Evolutionary conservation across 2,113 vertebrate species (phyloP), one percentile per base, ranked within the genome.

Genomic region (Manacus vitellinus): DNA sequence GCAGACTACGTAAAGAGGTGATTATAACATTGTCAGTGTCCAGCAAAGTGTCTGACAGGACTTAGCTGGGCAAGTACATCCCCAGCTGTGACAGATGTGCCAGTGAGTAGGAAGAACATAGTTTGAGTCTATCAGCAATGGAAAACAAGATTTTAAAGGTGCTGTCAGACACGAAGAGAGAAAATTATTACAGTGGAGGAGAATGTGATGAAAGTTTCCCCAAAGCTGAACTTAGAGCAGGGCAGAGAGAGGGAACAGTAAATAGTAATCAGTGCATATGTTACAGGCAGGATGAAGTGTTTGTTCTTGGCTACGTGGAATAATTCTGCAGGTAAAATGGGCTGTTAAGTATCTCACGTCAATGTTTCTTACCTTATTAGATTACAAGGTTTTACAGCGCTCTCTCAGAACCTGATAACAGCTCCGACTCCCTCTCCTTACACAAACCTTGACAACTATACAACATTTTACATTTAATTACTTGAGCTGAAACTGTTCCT

Each of bases 391-490:
- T 94, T 92, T 51, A 41, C 85, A 71, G 58, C 16, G 3, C 15
- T 71, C 63, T 76, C 80, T 71, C 68, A 91, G 86, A 96, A 79
- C 76, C 73, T 46, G 41, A 21, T 51, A 95, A 43, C 55, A 62
- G 66, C 18, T 79, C 76, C 21, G 52, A 81, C 72, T 65, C 47
- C 75, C n/a, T 89, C 89, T 96, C 68, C 66, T 94, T 88, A 89
- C 49, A 88, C 80, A 94, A 96, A 92, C 94, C 94, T 91, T 96
- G 95, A 95, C 91, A 95, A 73, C 65, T 47, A 49, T 35, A 91
- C 61, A 92, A 52, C 79, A 73, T 92, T 94, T 95, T 92, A 87
- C 71, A 94, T 95, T 89, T 95, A 97, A 95, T 97, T 95, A 94
- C 95, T 92, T 68, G 28, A 84, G 86, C 66, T 94, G 80, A 94